Base-by-base conservation (phyloP, 2,888 invertebrate species). In the Plagodis dolabraria region DNA sequence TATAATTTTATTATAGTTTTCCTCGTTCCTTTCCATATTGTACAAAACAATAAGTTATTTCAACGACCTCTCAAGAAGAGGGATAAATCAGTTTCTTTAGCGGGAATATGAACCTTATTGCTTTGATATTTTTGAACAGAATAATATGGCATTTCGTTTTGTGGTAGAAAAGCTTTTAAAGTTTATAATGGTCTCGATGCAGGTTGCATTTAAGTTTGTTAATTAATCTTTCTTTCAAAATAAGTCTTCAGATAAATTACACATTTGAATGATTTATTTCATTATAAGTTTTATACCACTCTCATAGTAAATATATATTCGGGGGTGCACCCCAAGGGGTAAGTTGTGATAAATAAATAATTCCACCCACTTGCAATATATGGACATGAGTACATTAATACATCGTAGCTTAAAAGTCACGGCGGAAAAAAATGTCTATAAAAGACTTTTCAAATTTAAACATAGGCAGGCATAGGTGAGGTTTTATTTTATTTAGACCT, bases 1-100 rank as follows among this genome's bases (percentile, higher is more conserved):
- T 56, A 59, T 62, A 59, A 63, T 63, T 53, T 63, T 59, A 59
- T 63, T 63, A 59, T 63, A 56, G 53, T 63, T 63, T 63, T 63
- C 59, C 63, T 59, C 50, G 33, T 57, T 47, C 51, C 40, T 61
- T 40, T 57, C 51, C 58, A 46, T 63, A 58, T 58, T 63, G 55
- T 56, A 63, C 56, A 47, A 56, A 57, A 61, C 53, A 61, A 61
- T 57, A 61, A 61, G 49, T 61, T 58, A 58, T 58, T 40, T 35
- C 40, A 48, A 57, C 47, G 57, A 54, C 53, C 60, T 53, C 42
- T 46, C 12, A 50, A 38, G 43, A 34, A 33, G 9, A 11, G 12
- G 46, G 33, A 56, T 60, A 56, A 56, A 49, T 56, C 51, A 40
- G 22, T 42, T 53, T 10, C 36, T 42, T 56, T 52, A n/a, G 33